phyloP scores from a whole-genome alignment of 2,113 vertebrate genomes.

The Stomatorhinus ivindoensis region DNA sequence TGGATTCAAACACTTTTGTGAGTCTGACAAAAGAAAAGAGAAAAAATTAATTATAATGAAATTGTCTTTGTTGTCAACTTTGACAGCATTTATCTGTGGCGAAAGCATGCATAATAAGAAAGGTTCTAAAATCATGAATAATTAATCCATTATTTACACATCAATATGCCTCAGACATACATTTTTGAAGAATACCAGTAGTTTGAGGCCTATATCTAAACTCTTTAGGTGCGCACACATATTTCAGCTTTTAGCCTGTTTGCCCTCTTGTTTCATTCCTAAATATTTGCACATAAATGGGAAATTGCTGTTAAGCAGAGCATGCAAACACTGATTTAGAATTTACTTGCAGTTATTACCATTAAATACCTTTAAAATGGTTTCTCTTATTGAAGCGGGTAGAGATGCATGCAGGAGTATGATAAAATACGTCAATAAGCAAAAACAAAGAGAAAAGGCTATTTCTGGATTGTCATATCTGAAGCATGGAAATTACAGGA shows the following conservation, averaged over 20 bases:
- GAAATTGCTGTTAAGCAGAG: slow-evolving; percentile 12
- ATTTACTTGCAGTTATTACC: not conserved
- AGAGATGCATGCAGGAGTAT: not conserved
- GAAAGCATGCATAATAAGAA: not conserved
- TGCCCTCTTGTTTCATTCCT: slow-evolving; percentile 7
- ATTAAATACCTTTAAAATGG: slow-evolving; percentile 13
- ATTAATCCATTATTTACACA: not conserved
- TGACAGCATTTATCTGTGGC: not conserved
- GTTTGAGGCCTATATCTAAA: not conserved
- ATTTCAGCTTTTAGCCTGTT: not conserved
- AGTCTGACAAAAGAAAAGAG: not conserved
- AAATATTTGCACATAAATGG: not conserved
- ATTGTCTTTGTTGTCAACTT: not conserved
- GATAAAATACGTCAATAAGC: not conserved
- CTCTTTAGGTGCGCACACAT: not conserved
- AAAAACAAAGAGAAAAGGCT: not conserved
- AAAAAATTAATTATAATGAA: not conserved
- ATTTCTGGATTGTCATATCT: not conserved
- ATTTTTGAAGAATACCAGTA: not conserved
- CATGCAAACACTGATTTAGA: slow-evolving; percentile 15
- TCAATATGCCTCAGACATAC: not conserved
- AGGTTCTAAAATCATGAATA: not conserved
- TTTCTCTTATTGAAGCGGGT: not conserved
- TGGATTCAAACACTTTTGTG: not conserved
- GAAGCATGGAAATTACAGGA: not conserved